These are phyloP conservation scores for Montipora cactus DNA, from an alignment of 64 coral and sea anemone species.

Conservation along the genomic window DNA sequence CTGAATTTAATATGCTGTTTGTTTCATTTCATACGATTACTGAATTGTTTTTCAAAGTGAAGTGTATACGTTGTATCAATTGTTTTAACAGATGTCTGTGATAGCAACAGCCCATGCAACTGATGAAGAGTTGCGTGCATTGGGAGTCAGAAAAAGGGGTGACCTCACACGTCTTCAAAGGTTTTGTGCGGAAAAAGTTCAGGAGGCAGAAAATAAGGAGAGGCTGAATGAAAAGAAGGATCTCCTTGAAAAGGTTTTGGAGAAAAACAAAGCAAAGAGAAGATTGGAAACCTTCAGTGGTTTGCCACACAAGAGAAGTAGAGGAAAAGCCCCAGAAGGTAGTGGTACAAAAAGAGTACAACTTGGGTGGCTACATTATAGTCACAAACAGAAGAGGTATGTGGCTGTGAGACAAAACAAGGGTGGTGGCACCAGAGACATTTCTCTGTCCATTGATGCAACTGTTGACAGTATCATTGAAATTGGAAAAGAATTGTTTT, in stretches of 20 bases:
- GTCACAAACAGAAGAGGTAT: slow-evolving; percentile 41
- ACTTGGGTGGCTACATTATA: slow-evolving; percentile 60
- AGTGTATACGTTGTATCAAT: background rate
- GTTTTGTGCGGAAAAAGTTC: slow-evolving; percentile 11
- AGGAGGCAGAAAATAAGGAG: background rate
- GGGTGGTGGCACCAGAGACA: slow-evolving; percentile 59
- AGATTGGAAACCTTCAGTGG: slow-evolving; percentile 50
- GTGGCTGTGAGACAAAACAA: slow-evolving; percentile 39
- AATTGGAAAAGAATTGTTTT: slow-evolving; percentile 69
- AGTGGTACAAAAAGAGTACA: slow-evolving; percentile 66
- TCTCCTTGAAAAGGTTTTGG: slow-evolving; percentile 17
- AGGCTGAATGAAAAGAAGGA: slow-evolving; percentile 16
- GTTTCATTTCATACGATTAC: background rate
- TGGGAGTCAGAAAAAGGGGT: slow-evolving; percentile 30
- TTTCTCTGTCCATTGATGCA: slow-evolving; percentile 18
- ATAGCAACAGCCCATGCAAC: slow-evolving; percentile 33
- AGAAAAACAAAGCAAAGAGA: slow-evolving; percentile 37
- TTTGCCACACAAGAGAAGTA: slow-evolving; percentile 66
- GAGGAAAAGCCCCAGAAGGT: slow-evolving; percentile 55
- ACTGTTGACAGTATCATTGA: slow-evolving; percentile 56
- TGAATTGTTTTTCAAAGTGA: no score
- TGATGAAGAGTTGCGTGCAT: slow-evolving; percentile 33
- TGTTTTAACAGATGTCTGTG: slow-evolving; percentile 48
- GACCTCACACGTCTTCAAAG: slow-evolving; percentile 17
- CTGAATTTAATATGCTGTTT: background rate